Evolutionary conservation across 2,888 invertebrate genomes (phyloP).

Genomic region (Octonoba sinensis): DNA sequence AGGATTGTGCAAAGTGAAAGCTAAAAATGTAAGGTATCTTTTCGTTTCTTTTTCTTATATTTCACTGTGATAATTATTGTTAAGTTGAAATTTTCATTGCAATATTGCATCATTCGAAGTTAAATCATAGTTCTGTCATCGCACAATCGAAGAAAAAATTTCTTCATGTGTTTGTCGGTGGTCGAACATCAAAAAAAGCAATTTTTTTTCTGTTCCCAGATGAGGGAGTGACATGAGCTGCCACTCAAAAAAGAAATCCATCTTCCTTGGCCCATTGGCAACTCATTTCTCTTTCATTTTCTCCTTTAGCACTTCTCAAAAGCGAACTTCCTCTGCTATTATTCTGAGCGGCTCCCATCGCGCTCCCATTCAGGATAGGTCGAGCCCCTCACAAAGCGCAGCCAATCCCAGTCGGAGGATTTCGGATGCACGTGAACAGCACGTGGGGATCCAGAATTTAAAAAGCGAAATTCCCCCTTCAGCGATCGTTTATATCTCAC

Average conservation of each 20-base stretch:
- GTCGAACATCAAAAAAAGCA: no score
- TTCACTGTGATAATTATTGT: no score
- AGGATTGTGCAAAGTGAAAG: no score
- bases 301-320: conserved; percentile 3
- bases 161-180: no score
- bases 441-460: conserved; percentile 26
- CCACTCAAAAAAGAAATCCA: not conserved
- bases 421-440: conserved; percentile 44
- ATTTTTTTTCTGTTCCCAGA: no score
- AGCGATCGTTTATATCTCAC: conserved; percentile 15
- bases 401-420: conserved; percentile 17
- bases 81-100: no score
- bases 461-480: conserved; percentile 12
- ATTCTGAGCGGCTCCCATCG: conserved; percentile 8
- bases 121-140: no score
- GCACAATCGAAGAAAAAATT: no score
- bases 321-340: conserved; percentile 29
- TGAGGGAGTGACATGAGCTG: not conserved
- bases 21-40: no score
- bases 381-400: conserved; percentile 8
- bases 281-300: conserved; percentile 39
- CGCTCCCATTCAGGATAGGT: conserved; percentile 22
- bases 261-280: conserved; percentile 13
- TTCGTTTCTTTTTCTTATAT: no score
- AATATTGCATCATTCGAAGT: no score